A percentile compares a stretch with the other conserved stretches of the same genome.
phyloP scores from a whole-genome alignment of 2,113 vertebrate genomes.

The Sterna hirundo region DNA sequence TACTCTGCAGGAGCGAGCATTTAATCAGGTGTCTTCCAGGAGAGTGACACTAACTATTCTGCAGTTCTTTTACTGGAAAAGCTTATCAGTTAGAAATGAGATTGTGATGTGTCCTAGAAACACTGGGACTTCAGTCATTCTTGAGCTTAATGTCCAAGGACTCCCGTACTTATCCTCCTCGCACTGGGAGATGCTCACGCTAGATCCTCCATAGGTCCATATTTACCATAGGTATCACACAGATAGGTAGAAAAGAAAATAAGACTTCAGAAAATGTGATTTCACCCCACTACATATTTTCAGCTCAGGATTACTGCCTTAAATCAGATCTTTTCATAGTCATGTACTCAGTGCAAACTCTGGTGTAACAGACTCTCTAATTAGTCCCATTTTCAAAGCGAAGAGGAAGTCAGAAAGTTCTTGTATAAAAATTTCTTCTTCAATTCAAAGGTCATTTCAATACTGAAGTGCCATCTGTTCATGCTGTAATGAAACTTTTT shows the following conservation, averaged over 20 bases:
- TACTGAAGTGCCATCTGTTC: slow-evolving; percentile 10
- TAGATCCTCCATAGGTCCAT: not conserved
- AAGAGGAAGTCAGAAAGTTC: not conserved
- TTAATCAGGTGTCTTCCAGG: not conserved
- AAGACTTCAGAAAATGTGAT: not conserved
- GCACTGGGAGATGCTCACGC: not conserved
- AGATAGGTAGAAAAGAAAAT: not conserved
- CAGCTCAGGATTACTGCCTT: not conserved
- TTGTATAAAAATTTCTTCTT: not conserved
- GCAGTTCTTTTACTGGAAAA: not conserved
- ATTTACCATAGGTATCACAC: not conserved
- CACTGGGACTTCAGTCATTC: not conserved
- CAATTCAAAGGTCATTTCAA: not conserved
- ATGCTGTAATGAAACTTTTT: not conserved
- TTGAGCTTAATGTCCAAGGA: not conserved
- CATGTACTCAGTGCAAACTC: not conserved
- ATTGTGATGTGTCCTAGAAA: not conserved
- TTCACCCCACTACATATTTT: not conserved
- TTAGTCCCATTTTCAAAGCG: not conserved
- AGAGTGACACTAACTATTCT: not conserved
- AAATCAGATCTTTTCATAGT: not conserved
- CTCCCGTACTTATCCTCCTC: not conserved
- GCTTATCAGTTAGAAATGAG: not conserved
- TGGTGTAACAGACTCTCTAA: not conserved
- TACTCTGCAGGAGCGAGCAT: not conserved